A percentile compares a stretch with the other conserved stretches of the same genome.
Evolutionary conservation across 2,113 vertebrate genomes (phyloP).

Genomic region (Ictidomys tridecemlineatus): DNA sequence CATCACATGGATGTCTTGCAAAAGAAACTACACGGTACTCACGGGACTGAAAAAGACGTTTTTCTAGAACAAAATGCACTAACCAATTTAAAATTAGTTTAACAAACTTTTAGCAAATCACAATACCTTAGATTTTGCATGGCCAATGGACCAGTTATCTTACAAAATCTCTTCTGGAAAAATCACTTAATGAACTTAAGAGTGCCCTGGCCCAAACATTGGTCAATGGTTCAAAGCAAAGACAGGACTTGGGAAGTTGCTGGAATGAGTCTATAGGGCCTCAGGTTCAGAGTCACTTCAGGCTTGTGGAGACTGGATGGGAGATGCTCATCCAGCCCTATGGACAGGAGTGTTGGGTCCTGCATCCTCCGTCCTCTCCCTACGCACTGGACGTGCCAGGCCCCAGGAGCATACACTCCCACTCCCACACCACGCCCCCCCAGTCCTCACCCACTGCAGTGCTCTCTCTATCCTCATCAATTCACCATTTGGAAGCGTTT

Average conservation of each 20-base stretch:
- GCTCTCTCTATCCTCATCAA: background rate
- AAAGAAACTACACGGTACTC: background rate
- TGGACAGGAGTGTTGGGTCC: background rate
- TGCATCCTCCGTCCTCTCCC: background rate
- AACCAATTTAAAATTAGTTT: background rate
- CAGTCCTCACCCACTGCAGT: background rate
- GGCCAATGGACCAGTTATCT: background rate
- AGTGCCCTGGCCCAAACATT: background rate
- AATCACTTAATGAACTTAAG: background rate
- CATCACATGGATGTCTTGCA: background rate
- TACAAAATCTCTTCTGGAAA: background rate
- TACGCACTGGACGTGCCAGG: background rate
- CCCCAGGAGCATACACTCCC: accelerated
- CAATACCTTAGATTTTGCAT: background rate
- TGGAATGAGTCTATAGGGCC: background rate
- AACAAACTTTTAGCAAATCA: background rate
- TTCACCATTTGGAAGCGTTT: background rate
- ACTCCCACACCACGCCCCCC: background rate
- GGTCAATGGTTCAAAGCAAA: background rate
- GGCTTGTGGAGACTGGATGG: background rate
- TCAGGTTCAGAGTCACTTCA: background rate
- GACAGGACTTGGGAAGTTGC: background rate
- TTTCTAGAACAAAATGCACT: background rate
- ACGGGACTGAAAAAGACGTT: background rate
- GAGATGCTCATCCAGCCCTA: accelerated